These are phyloP conservation scores for Vandiemenella viatica DNA, from an alignment of 2,888 invertebrate genomes.

Conservation along the genomic window DNA sequence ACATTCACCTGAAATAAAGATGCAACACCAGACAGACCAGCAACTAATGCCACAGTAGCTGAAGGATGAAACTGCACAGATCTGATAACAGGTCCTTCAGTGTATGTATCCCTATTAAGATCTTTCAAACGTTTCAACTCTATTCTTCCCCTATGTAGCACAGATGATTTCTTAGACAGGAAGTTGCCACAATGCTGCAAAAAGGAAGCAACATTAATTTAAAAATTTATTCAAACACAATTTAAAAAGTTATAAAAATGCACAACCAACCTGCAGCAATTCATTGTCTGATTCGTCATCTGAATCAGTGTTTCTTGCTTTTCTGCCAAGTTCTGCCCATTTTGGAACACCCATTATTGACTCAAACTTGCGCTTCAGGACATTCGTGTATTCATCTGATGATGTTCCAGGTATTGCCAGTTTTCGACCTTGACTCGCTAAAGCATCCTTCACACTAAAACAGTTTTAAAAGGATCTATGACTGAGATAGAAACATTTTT, in stretches of 20 bases:
- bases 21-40: conserved; percentile 55
- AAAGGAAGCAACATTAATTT: neutral
- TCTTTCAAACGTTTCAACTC: conserved; percentile 49
- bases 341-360: conserved; percentile 52
- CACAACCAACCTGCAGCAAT: conserved; percentile 33
- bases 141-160: conserved; percentile 38
- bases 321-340: conserved; percentile 52
- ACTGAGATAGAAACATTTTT: neutral
- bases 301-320: conserved; percentile 12
- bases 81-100: conserved; percentile 51
- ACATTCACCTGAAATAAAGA: conserved; percentile 65
- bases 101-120: conserved; percentile 49
- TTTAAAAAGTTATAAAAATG: no score
- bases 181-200: conserved; percentile 40
- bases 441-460: neutral
- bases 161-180: conserved; percentile 29
- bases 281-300: conserved; percentile 34
- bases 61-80: conserved; percentile 75
- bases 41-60: conserved; percentile 67
- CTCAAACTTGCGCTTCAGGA: conserved; percentile 52
- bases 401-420: neutral
- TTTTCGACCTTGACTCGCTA: neutral
- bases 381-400: conserved; percentile 37
- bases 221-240: no score
- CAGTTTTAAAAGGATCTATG: neutral